These are phyloP conservation scores for Sprattus sprattus DNA, from an alignment of 2,113 vertebrate genomes.

Conservation along the genomic window DNA sequence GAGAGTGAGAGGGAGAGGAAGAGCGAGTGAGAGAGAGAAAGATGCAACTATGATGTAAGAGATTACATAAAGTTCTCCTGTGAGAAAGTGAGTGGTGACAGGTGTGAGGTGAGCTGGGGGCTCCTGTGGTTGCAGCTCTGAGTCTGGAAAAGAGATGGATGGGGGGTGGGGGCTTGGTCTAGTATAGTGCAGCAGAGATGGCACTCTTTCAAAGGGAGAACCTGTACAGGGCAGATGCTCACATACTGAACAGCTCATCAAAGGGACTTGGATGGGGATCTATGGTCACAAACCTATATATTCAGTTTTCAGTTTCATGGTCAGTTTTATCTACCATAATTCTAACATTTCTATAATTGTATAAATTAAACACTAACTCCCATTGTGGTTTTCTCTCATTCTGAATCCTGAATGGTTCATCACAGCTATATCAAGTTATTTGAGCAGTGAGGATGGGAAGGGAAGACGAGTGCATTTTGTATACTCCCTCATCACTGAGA, in stretches of 20 bases:
- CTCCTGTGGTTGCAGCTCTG: not conserved
- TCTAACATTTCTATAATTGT: not conserved
- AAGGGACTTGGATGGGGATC: not conserved
- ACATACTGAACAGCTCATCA: not conserved
- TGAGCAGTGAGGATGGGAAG: not conserved
- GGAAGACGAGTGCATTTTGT: not conserved
- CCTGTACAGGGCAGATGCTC: not conserved
- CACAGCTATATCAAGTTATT: not conserved
- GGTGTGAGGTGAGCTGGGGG: not conserved
- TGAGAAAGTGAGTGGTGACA: not conserved
- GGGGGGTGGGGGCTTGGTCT: not conserved
- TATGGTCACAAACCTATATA: not conserved
- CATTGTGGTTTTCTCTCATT: not conserved
- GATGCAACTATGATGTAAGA: not conserved
- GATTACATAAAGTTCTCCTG: conserved; percentile 1
- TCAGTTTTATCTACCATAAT: not conserved
- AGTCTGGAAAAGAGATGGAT: not conserved
- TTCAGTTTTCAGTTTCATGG: not conserved
- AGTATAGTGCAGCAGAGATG: not conserved
- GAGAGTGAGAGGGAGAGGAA: not conserved
- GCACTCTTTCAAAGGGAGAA: not conserved
- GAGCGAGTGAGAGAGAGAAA: not conserved
- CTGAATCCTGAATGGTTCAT: not conserved
- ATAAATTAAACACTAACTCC: not conserved
- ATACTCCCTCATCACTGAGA: not conserved